Base-by-base conservation (phyloP, 1,140 invertebrate species). In the Ooceraea biroi region DNA sequence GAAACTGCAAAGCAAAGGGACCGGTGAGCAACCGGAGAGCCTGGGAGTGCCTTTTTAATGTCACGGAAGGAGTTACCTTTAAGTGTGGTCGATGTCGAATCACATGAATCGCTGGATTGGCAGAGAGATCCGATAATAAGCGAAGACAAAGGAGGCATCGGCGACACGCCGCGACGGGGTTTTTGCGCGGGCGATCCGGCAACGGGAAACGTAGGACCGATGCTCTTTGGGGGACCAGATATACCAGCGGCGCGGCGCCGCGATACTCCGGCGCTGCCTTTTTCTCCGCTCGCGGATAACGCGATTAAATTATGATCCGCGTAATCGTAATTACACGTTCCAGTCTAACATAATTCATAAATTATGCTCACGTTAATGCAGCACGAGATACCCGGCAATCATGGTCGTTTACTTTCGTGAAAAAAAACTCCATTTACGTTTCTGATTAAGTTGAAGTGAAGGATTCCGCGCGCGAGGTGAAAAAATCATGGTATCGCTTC, bases 41-140 rank as follows among this genome's bases (percentile, higher is more conserved):
- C 85, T 87, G 85, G 86, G 86, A 88, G 86, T 88, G 86, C 86
- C 86, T 88, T 88, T 88, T 84, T 88, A 88, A 88, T 88, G 86
- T 88, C 86, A 88, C 85, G 86, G 86, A 87, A 88, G 82, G 73
- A 88, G 86, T 88, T 88, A 88, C 85, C 86, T 88, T 88, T 88
- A 88, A 88, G 86, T 87, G 84, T 80, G 68, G 73, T 55, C 68
- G 82, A 84, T 84, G 85, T 88, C 86, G 86, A 88, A 87, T 84
- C 82, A 58, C 82, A 88, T 87, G 82, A 84, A 84, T 88, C 86
- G 82, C 74, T 80, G 84, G 85, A 88, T 87, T 88, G 80, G 85
- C 72, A 71, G 55, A 80, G 82, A 84, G 82, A 36, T 57, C 73
- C 68, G 52, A 84, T 78, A 86, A 85, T 85, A 58, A 65, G 85